These are phyloP conservation scores for Stenichneumon culpator DNA, from an alignment of 2,888 invertebrate genomes.

Conservation along the genomic window DNA sequence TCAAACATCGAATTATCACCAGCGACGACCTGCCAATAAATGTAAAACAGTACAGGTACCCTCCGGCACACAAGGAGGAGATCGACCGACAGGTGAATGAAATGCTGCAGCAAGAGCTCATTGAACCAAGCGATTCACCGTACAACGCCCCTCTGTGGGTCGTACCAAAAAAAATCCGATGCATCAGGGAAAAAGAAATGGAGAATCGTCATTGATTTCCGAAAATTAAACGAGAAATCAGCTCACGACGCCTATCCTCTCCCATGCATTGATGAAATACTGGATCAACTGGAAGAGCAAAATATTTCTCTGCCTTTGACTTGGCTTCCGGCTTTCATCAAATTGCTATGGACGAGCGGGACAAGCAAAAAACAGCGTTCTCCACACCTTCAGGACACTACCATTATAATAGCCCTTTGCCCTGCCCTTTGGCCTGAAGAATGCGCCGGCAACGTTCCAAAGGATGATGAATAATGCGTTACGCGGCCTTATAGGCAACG, in stretches of 20 bases:
- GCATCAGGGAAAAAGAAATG: constrained; percentile 48
- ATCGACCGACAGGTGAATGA: no score
- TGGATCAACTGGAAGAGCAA: constrained; percentile 20
- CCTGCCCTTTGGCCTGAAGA: constrained; percentile 18
- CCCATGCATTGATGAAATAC: constrained; percentile 20
- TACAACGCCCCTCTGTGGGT: no score
- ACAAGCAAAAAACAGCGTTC: not conserved
- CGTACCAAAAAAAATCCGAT: not conserved
- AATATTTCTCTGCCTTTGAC: constrained; percentile 19
- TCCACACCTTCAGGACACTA: constrained; percentile 19
- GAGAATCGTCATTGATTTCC: constrained; percentile 57
- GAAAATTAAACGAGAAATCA: constrained; percentile 24
- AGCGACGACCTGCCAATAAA: no score
- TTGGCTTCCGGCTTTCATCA: constrained; percentile 13
- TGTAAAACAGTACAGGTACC: no score
- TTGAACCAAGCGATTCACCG: no score
- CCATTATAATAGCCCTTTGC: constrained; percentile 32
- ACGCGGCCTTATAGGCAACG: constrained; percentile 13
- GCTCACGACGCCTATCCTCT: constrained; percentile 29
- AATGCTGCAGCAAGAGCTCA: no score
- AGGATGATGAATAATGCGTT: constrained; percentile 19
- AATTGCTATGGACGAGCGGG: not conserved
- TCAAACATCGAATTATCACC: constrained; percentile 15
- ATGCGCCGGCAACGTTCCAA: constrained; percentile 27
- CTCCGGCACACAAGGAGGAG: no score